A percentile compares a stretch with the other conserved stretches of the same genome.
Evolutionary conservation across 2,113 vertebrate genomes (phyloP).

Genomic region (Heliornis fulica): DNA sequence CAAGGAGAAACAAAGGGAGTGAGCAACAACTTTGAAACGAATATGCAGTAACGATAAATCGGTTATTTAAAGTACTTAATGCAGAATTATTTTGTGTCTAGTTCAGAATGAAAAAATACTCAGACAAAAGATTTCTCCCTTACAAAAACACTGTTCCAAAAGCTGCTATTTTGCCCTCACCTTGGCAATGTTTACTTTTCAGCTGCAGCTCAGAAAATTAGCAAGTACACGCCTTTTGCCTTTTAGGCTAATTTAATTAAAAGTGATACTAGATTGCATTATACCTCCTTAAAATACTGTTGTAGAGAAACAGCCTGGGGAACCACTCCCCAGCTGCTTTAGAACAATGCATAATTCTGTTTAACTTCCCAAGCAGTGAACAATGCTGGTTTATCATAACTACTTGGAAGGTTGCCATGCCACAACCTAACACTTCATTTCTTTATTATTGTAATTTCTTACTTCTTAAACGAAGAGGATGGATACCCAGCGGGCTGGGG

Average conservation of each 20-base stretch:
- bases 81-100: background rate
- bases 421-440: background rate
- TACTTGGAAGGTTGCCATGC: constrained; percentile 29
- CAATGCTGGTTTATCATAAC: constrained; percentile 6
- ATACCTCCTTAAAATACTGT: constrained; percentile 11
- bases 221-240: background rate
- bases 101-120: background rate
- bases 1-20: background rate
- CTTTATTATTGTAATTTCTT: constrained; percentile 30
- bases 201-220: constrained; percentile 9
- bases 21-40: background rate
- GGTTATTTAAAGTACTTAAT: background rate
- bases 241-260: constrained; percentile 53
- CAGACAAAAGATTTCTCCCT: background rate
- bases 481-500: background rate
- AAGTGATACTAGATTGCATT: constrained; percentile 8
- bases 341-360: background rate
- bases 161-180: background rate
- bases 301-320: constrained; percentile 19
- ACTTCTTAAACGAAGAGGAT: background rate
- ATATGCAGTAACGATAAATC: background rate
- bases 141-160: background rate
- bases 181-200: background rate
- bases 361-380: background rate
- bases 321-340: constrained; percentile 36